Evolutionary conservation across 2,113 vertebrate species (phyloP), one percentile per base, ranked within the genome.

Genomic region (Gymnorhina tibicen): DNA sequence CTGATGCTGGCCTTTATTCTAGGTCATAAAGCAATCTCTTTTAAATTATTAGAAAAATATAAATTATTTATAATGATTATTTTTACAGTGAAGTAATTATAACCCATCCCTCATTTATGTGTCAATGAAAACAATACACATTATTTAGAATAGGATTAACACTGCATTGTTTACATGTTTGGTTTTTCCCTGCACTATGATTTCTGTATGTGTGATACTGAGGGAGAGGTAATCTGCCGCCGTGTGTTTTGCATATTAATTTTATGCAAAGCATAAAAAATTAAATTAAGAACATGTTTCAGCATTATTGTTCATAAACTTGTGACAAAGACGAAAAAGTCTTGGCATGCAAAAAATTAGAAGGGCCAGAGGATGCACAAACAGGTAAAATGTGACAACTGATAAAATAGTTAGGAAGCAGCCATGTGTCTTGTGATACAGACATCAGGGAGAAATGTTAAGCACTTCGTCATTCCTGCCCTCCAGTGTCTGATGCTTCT

Each of bases 401-500:
- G 56, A 44, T 91, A 74, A 92, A 93, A 85, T 27, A 86, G 53
- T 66, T 74, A 92, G 76, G 94, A 95, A 87, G 49, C 68, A 79
- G 46, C 62, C 26, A 6, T 21, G 50, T 77, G 37, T 88, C 87
- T 84, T 63, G 75, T 64, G 70, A 96, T 81, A 60, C 55, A 97
- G 81, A 96, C 78, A 68, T 63, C 91, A 75, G 77, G 75, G 59
- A 95, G 72, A 37, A 82, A 35, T 74, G 79, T 81, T 91, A 91
- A 97, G 58, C 49, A 63, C 84, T 96, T 97, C 20, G 49, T 95
- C 75, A 89, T 84, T 85, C 73, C 73, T 96, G 87, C 73, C 90
- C 49, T 91, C 76, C 92, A 93, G 74, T 68, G 47, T 89, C 81
- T 87, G 89, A 91, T 94, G 85, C 52, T 95, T 93, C 86, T 92